Conservation (phyloP, 2,113 vertebrate genomes). For the Sinocyclocheilus maitianheensis region DNA sequence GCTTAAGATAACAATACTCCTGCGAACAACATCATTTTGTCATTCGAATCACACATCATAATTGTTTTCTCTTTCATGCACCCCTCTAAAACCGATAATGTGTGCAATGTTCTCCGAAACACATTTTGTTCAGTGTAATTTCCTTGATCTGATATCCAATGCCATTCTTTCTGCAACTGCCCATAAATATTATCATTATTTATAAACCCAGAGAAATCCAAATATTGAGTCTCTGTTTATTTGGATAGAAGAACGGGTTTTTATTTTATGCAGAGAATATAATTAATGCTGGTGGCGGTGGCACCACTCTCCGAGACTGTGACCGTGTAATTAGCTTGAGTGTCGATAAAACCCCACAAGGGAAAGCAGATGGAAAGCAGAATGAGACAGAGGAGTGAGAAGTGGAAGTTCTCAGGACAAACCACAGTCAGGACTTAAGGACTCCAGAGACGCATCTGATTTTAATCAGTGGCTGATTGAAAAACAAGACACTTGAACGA, state of each 20-base stretch:
- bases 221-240: background rate
- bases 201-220: background rate
- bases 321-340: conserved; percentile 16
- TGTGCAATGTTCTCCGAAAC: too few relatives aligned
- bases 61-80: background rate
- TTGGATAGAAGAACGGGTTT: background rate
- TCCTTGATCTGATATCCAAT: conserved; percentile 5
- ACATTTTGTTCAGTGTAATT: background rate
- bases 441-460: background rate
- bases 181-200: background rate
- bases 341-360: conserved; percentile 26
- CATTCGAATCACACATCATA: background rate
- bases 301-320: background rate
- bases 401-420: background rate
- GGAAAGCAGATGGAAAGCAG: background rate
- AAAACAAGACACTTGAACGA: conserved; percentile 29
- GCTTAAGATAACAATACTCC: background rate
- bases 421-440: background rate
- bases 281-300: background rate
- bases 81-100: too few relatives aligned
- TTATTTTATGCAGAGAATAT: conserved; percentile 5
- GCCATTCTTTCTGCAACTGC: background rate
- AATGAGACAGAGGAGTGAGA: background rate
- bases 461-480: conserved; percentile 15
- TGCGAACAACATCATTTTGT: background rate